These are phyloP conservation scores for Miniopterus natalensis DNA, from an alignment of 2,113 vertebrate species.

Conservation along the genomic window DNA sequence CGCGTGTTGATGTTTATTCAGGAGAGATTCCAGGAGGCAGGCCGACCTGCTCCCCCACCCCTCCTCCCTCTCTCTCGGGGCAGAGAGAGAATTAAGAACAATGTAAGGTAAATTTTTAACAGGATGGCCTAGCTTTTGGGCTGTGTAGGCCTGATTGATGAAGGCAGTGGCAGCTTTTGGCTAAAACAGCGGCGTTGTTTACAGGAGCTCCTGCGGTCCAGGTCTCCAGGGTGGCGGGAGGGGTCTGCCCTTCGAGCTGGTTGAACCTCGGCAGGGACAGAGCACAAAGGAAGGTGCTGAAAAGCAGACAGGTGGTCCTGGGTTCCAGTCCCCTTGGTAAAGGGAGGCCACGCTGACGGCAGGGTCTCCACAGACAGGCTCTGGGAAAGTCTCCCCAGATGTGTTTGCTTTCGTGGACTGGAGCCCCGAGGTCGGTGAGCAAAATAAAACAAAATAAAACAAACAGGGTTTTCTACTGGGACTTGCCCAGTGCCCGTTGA, in stretches of 20 bases:
- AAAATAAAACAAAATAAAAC: conserved; percentile 44
- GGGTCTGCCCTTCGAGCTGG: conserved; percentile 52
- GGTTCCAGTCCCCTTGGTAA: background rate
- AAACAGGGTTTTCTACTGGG: conserved; percentile 55
- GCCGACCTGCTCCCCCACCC: background rate
- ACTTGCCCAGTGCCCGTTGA: conserved; percentile 39
- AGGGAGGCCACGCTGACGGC: background rate
- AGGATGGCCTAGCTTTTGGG: background rate
- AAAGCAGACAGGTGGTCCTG: conserved; percentile 54
- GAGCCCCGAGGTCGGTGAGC: conserved; percentile 64
- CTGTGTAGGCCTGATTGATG: background rate
- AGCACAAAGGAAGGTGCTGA: conserved; percentile 58
- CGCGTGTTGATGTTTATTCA: background rate
- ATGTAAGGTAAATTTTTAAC: conserved; percentile 62
- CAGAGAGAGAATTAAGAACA: conserved; percentile 8
- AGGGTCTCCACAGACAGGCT: background rate
- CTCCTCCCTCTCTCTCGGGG: background rate
- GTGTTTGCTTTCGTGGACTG: background rate
- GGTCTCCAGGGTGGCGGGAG: conserved; percentile 28
- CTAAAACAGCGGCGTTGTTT: background rate
- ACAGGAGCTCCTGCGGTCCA: background rate
- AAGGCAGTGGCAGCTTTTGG: background rate
- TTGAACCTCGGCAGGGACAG: background rate
- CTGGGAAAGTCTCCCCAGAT: conserved; percentile 54
- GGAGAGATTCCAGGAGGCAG: background rate